These are phyloP conservation scores for Amphimallon solstitiale DNA, from an alignment of 2,888 invertebrate genomes.

Conservation along the genomic window DNA sequence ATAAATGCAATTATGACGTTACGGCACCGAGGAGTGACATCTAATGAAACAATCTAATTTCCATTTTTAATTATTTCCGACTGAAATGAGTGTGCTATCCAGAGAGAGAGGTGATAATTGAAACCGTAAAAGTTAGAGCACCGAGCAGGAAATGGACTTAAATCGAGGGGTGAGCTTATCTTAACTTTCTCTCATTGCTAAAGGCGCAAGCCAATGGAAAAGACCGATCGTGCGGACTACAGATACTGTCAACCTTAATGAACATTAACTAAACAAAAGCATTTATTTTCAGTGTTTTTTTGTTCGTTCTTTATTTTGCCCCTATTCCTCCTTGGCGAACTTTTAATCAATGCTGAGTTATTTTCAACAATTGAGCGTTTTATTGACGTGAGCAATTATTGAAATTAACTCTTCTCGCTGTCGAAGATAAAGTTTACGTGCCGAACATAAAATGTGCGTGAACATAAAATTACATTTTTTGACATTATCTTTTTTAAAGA, in stretches of 20 bases:
- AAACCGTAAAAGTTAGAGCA: slow-evolving; percentile 50
- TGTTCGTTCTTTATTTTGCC: slow-evolving; percentile 16
- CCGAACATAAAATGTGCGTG: no score
- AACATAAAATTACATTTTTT: no score
- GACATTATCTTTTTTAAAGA: no score
- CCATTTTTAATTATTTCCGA: slow-evolving; percentile 40
- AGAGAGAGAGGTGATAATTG: slow-evolving; percentile 46
- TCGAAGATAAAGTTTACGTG: no score
- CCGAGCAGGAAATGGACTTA: slow-evolving; percentile 48
- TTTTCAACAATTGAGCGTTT: no score
- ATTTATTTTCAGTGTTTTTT: slow-evolving; percentile 24
- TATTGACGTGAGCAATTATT: no score
- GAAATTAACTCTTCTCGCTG: no score
- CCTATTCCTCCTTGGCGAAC: neutral
- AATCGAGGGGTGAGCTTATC: slow-evolving; percentile 47
- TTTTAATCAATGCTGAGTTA: slow-evolving; percentile 1
- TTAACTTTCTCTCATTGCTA: slow-evolving; percentile 38
- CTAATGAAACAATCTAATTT: slow-evolving; percentile 36
- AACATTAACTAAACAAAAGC: slow-evolving; percentile 40
- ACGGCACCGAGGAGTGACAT: neutral
- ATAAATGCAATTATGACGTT: no score
- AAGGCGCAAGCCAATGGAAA: slow-evolving; percentile 11
- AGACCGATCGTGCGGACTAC: slow-evolving; percentile 28
- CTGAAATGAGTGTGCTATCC: neutral
- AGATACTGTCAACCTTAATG: slow-evolving; percentile 41